phyloP scores from a whole-genome alignment of 2,888 invertebrate genomes.

The Parasteatoda lunata region DNA sequence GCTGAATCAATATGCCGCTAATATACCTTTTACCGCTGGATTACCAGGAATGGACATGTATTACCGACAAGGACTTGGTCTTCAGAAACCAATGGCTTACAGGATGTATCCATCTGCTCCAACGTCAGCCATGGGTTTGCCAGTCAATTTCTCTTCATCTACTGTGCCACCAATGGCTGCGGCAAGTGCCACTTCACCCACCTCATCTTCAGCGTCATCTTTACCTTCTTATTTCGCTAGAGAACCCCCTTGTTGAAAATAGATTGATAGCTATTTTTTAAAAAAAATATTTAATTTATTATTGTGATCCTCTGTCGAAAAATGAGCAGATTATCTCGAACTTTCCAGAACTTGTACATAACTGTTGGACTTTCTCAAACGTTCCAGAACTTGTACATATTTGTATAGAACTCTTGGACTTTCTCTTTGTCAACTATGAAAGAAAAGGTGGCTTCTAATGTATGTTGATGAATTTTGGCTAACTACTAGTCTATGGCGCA shows the following conservation, averaged over 20 bases:
- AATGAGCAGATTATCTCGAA: too few relatives aligned
- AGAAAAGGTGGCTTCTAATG: too few relatives aligned
- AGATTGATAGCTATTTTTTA: not conserved
- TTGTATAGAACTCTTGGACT: too few relatives aligned
- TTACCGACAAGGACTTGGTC: constrained; percentile 70
- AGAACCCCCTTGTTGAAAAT: constrained; percentile 58
- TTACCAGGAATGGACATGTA: constrained; percentile 70
- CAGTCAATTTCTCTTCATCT: constrained; percentile 48
- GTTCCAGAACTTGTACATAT: too few relatives aligned
- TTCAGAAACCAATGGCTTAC: constrained; percentile 67
- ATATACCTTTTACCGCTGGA: constrained; percentile 77
- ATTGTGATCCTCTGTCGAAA: not conserved
- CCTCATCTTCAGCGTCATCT: constrained; percentile 46
- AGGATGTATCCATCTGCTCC: constrained; percentile 57
- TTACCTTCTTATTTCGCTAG: constrained; percentile 55
- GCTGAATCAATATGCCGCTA: constrained; percentile 68
- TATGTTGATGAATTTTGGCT: too few relatives aligned
- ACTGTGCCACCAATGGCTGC: constrained; percentile 39
- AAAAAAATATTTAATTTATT: constrained; percentile 44
- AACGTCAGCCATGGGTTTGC: constrained; percentile 30
- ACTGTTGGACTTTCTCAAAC: too few relatives aligned
- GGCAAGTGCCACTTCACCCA: constrained; percentile 48
- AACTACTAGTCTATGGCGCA: too few relatives aligned
- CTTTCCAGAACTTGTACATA: too few relatives aligned
- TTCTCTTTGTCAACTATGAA: too few relatives aligned